Conservation (phyloP, 2,888 invertebrate genomes). For the Linyphia triangularis region DNA sequence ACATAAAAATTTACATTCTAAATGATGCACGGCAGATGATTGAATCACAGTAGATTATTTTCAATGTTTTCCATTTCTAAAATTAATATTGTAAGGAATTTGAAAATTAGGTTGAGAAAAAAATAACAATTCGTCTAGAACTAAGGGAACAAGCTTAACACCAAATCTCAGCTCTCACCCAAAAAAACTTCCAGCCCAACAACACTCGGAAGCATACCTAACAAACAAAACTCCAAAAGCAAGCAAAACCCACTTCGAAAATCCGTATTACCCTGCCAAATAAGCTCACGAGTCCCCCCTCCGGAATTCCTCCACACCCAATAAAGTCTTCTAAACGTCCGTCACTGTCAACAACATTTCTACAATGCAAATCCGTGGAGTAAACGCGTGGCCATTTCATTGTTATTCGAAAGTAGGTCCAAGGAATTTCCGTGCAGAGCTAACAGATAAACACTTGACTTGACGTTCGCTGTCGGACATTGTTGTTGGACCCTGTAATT, state of each 20-base stretch:
- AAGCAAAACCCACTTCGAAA: neutral
- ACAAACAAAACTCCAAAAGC: neutral
- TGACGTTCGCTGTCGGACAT: constrained; percentile 16
- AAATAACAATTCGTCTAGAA: too few species aligned
- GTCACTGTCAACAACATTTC: neutral
- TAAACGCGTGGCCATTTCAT: constrained; percentile 1
- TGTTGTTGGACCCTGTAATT: constrained; percentile 45
- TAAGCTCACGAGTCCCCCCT: neutral
- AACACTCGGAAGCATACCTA: too few species aligned
- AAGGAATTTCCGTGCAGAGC: constrained; percentile 18
- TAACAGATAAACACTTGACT: constrained; percentile 66
- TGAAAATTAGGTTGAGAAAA: too few species aligned
- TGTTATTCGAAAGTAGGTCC: neutral
- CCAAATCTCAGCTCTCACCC: too few species aligned
- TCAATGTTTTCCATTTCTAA: too few species aligned
- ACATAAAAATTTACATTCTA: too few species aligned
- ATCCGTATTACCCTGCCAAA: neutral
- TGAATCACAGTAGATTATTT: too few species aligned
- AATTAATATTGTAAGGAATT: too few species aligned
- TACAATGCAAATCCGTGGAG: constrained; percentile 12
- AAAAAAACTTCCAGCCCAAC: too few species aligned
- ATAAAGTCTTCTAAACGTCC: neutral
- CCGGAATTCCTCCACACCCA: neutral
- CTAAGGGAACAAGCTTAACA: too few species aligned
- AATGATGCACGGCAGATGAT: too few species aligned